phyloP scores from a whole-genome alignment of 2,797 vertebrate genomes.

The Falco concolor region DNA sequence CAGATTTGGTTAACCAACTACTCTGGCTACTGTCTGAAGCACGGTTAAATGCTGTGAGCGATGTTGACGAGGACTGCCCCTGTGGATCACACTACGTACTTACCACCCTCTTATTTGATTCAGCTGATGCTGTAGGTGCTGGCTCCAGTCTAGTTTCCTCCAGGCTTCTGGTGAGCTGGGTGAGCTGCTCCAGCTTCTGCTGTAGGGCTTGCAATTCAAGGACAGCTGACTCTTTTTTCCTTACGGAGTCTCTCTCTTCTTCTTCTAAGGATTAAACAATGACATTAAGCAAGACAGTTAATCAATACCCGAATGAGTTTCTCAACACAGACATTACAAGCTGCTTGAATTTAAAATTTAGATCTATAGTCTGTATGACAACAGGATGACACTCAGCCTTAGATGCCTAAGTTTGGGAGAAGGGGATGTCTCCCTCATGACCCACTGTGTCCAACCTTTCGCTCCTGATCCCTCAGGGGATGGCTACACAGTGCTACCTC shows the following conservation, averaged over 20 bases:
- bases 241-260: slow-evolving; percentile 70
- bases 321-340: not conserved
- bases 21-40: not conserved
- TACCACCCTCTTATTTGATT: not conserved
- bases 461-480: not conserved
- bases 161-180: slow-evolving; percentile 60
- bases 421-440: not conserved
- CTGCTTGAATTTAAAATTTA: not conserved
- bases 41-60: not conserved
- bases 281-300: not conserved
- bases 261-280: slow-evolving; percentile 52
- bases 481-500: not conserved
- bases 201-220: slow-evolving; percentile 72
- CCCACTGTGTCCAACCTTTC: not conserved
- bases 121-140: not conserved
- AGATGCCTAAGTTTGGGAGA: not conserved
- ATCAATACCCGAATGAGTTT: not conserved
- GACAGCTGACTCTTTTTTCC: slow-evolving; percentile 71
- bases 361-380: not conserved
- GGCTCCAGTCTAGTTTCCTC: slow-evolving; percentile 19
- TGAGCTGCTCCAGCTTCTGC: slow-evolving; percentile 72
- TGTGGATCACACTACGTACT: not conserved
- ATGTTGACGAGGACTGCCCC: not conserved
- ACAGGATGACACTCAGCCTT: not conserved
- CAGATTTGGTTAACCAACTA: not conserved